Conservation (phyloP, 1,140 invertebrate species). For the Sycophaga agraensis region DNA sequence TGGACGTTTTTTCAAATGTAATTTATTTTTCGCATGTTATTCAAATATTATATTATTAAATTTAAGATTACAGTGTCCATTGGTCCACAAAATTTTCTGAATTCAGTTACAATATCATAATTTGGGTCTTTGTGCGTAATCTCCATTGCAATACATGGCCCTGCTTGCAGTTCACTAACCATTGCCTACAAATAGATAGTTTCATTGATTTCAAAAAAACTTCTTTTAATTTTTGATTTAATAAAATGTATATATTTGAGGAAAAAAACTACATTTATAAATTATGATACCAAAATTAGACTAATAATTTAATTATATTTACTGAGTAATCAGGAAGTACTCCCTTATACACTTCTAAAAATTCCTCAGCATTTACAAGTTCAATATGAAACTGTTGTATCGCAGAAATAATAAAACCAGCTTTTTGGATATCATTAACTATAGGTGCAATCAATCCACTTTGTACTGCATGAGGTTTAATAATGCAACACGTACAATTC, state of each 20-base stretch:
- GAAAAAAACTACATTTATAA: too few species aligned
- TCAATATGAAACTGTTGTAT: slow-evolving; percentile 79
- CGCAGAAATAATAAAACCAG: slow-evolving; percentile 76
- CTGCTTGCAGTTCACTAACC: slow-evolving; percentile 79
- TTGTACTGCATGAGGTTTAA: slow-evolving; percentile 88
- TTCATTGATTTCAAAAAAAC: background rate
- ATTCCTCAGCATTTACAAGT: slow-evolving; percentile 81
- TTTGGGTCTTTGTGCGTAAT: slow-evolving; percentile 66
- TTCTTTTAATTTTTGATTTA: background rate
- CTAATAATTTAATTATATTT: slow-evolving; percentile 29
- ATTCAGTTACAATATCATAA: slow-evolving; percentile 68
- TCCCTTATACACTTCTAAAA: slow-evolving; percentile 92
- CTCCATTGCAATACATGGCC: slow-evolving; percentile 84
- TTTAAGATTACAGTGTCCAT: slow-evolving; percentile 73
- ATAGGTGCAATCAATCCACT: slow-evolving; percentile 67
- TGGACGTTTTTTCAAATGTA: slow-evolving; percentile 5
- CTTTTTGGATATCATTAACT: slow-evolving; percentile 71
- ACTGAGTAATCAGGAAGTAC: slow-evolving; percentile 81
- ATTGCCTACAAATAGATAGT: slow-evolving; percentile 69
- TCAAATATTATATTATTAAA: background rate
- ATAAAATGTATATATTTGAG: background rate
- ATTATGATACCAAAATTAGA: too few species aligned
- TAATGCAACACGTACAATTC: slow-evolving; percentile 80
- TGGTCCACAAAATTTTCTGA: slow-evolving; percentile 84
- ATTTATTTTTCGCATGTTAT: background rate